Evolutionary conservation across 2,888 invertebrate genomes (phyloP).

Genomic region (Schizotus pectinicornis): DNA sequence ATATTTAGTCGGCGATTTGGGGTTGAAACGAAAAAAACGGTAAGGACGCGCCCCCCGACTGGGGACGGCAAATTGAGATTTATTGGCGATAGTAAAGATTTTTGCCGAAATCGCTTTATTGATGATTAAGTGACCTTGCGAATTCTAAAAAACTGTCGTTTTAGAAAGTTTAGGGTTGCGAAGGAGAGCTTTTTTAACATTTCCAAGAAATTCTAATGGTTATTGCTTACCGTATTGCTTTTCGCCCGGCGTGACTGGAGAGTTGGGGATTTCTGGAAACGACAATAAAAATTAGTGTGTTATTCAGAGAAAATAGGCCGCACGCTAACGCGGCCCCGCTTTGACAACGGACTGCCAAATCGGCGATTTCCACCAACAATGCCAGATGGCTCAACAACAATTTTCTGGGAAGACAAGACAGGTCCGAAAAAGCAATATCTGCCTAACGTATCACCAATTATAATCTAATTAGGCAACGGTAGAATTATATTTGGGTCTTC

Average conservation of each 20-base stretch:
- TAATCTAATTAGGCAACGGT: slow-evolving; percentile 49
- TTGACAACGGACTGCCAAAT: too few species aligned
- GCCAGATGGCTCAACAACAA: not conserved
- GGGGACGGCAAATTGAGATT: slow-evolving; percentile 34
- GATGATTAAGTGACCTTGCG: not conserved
- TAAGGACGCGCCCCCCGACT: slow-evolving; percentile 36
- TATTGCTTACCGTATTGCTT: slow-evolving; percentile 55
- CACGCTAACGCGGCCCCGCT: too few species aligned
- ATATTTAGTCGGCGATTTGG: slow-evolving; percentile 32
- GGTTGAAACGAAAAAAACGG: slow-evolving; percentile 38
- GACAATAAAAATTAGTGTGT: slow-evolving; percentile 26
- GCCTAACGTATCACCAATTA: slow-evolving; percentile 47
- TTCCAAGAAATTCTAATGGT: slow-evolving; percentile 24
- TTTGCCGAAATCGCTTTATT: slow-evolving; percentile 3
- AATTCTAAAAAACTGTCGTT: slow-evolving; percentile 9
- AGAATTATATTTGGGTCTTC: slow-evolving; percentile 37
- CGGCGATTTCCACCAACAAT: too few species aligned
- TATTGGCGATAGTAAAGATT: slow-evolving; percentile 31
- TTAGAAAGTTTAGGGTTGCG: slow-evolving; percentile 27
- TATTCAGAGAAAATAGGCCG: too few species aligned
- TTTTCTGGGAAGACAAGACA: too few species aligned
- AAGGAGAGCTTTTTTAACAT: not conserved
- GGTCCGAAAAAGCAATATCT: slow-evolving; percentile 36
- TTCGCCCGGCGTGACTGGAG: slow-evolving; percentile 50
- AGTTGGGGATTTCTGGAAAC: slow-evolving; percentile 53